Percentiles rank a stretch among this genome's conserved stretches.
Evolutionary conservation across 2,797 vertebrate species (phyloP).

Genomic region (Danio albolineatus): DNA sequence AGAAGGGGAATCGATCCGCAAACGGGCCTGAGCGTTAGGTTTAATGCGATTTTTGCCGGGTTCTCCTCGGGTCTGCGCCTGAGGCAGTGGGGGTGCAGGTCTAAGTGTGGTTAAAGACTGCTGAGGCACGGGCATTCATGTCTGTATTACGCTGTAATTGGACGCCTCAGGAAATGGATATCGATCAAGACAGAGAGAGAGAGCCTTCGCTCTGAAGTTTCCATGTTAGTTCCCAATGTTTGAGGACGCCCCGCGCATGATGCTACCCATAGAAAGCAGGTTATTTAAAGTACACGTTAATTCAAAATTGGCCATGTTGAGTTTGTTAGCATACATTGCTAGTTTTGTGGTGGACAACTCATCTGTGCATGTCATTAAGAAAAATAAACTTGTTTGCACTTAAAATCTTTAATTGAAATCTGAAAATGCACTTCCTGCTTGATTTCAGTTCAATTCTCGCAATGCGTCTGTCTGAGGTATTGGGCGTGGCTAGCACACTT

Average conservation of each 20-base stretch:
- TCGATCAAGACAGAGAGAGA: slow-evolving; percentile 73
- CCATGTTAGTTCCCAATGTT: slow-evolving; percentile 17
- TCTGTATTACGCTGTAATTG: slow-evolving; percentile 77
- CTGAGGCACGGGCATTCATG: slow-evolving; percentile 80
- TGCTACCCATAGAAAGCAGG: background rate
- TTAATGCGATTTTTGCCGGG: slow-evolving; percentile 76
- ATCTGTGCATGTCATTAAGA: no score
- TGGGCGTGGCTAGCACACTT: no score
- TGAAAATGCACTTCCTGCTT: no score
- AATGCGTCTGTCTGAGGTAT: no score
- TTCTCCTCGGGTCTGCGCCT: slow-evolving; percentile 54
- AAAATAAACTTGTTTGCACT: no score
- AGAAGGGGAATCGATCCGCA: slow-evolving; percentile 62
- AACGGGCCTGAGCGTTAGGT: slow-evolving; percentile 68
- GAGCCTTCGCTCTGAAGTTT: slow-evolving; percentile 67
- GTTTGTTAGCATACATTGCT: no score
- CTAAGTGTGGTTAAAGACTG: slow-evolving; percentile 78
- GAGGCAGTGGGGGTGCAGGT: slow-evolving; percentile 74
- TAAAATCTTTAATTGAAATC: no score
- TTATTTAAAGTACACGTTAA: no score
- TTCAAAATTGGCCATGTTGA: no score
- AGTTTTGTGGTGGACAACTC: no score
- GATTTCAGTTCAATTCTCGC: no score
- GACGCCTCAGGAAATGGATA: slow-evolving; percentile 81
- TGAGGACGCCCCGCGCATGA: background rate